Percentiles rank a stretch among this genome's conserved stretches.
phyloP scores from a whole-genome alignment of 30 jellyfish, hydroid and myxozoan genomes.

The Cassiopea xamachana region DNA sequence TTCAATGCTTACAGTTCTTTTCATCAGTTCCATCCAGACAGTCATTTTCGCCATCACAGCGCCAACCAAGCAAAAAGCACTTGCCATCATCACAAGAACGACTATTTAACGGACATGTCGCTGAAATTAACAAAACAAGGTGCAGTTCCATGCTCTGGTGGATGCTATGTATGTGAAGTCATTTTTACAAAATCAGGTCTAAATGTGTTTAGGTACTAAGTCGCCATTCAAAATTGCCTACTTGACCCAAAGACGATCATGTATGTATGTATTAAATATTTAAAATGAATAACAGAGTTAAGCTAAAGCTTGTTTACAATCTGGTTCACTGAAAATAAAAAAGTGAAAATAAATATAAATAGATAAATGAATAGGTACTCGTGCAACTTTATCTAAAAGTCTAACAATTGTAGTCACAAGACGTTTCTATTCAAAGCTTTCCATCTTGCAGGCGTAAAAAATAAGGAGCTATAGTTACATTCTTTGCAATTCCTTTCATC shows the following conservation, averaged over 20 bases:
- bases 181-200: background rate
- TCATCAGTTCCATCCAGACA: slow-evolving; percentile 74
- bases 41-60: slow-evolving; percentile 84
- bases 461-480: background rate
- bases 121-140: background rate
- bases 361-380: too few species aligned
- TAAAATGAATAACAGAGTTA: too few species aligned
- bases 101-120: slow-evolving; percentile 41
- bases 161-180: too few species aligned
- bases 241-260: too few species aligned
- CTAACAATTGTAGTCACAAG: too few species aligned
- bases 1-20: slow-evolving; percentile 49
- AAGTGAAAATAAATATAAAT: too few species aligned
- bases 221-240: background rate
- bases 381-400: too few species aligned
- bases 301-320: too few species aligned
- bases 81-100: slow-evolving; percentile 68
- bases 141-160: too few species aligned
- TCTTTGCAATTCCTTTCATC: slow-evolving; percentile 60
- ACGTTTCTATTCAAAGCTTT: background rate
- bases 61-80: slow-evolving; percentile 72
- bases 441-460: background rate
- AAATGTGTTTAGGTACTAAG: background rate
- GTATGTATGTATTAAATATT: too few species aligned
- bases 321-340: too few species aligned